Evolutionary conservation across 2,113 vertebrate genomes (phyloP), one percentile per base, ranked within the genome.

Genomic region (Nycticryphes semicollaris): DNA sequence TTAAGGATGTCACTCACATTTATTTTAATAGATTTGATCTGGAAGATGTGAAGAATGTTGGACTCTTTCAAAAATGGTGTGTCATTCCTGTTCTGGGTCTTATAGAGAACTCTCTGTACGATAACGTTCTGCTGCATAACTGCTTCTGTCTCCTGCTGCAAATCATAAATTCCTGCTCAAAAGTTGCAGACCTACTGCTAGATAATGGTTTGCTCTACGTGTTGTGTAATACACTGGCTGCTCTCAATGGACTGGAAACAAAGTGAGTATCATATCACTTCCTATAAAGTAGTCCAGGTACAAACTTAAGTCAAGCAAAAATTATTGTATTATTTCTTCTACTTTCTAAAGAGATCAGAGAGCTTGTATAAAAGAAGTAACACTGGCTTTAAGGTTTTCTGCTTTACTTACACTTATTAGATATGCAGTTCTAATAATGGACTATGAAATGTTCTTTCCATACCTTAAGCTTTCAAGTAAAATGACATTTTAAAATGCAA

Each of bases 131-230:
- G 95, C 98, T 99, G 84, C 99, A 99, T 96, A 99, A 98, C 94
- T 97, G 98, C 91, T 98, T 99, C 74, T 99, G 99, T 70, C 98
- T 99, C 67, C 98, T 99, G 80, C 98, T 99, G 85, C 99, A 99
- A 97, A 98, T 99, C 57, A 96, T 99, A 90, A 99, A 99, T 80
- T 98, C 99, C 90, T 99, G 99, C 93, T 98, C 99, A 35, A 99
- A 99, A 97, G 98, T 99, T 94, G 98, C 99, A 94, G 99, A 99
- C 97, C 98, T 99, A 81, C 98, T 99, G 89, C 97, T 99, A 70
- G 99, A 99, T 97, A 99, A 99, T 90, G 99, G 99, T 30, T 98
- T 99, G 10, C 99, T 99, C 57, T 99, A 99, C 15, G 99, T 99
- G 69, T 98, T 99, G 86, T 99, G 99, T 95, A 99, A 99, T 96